phyloP scores from a whole-genome alignment of 2,888 invertebrate genomes.

The Ypsolopha scabrella region DNA sequence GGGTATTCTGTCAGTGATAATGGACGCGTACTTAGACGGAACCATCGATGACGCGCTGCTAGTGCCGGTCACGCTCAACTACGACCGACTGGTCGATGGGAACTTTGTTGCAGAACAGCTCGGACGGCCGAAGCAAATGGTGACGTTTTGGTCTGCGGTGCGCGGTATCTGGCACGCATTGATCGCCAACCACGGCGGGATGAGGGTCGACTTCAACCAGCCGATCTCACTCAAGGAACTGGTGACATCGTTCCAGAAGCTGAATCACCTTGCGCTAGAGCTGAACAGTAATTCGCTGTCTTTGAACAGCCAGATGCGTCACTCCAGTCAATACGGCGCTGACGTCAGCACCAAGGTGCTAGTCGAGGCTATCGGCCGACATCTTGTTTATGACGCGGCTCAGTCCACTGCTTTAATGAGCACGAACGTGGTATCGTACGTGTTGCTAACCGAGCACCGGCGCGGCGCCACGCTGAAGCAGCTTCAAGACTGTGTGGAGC shows the following conservation, averaged over 20 bases:
- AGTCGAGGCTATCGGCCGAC: constrained; percentile 89
- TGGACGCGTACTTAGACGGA: constrained; percentile 91
- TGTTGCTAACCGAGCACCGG: constrained; percentile 84
- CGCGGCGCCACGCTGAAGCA: constrained; percentile 74
- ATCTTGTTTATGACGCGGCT: constrained; percentile 88
- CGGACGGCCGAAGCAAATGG: constrained; percentile 89
- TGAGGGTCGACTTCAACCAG: constrained; percentile 92
- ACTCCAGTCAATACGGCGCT: constrained; percentile 85
- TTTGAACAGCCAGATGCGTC: constrained; percentile 54
- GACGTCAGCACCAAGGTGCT: constrained; percentile 85
- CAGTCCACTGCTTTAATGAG: constrained; percentile 91
- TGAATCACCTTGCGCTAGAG: constrained; percentile 47
- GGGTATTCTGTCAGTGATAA: constrained; percentile 93
- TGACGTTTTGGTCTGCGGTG: constrained; percentile 87
- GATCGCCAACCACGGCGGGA: constrained; percentile 88
- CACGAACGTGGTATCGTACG: constrained; percentile 89
- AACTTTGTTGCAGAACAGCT: constrained; percentile 93
- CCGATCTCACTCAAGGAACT: constrained; percentile 92
- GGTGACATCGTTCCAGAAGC: constrained; percentile 79
- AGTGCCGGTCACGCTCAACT: constrained; percentile 93
- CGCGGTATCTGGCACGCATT: constrained; percentile 88
- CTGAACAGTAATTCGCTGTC: constrained; percentile 25
- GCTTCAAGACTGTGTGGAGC: constrained; percentile 39
- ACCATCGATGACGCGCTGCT: constrained; percentile 91
- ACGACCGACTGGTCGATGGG: constrained; percentile 94